Conservation (phyloP, 1,140 invertebrate species). For the Leptoteleia sp. region DNA sequence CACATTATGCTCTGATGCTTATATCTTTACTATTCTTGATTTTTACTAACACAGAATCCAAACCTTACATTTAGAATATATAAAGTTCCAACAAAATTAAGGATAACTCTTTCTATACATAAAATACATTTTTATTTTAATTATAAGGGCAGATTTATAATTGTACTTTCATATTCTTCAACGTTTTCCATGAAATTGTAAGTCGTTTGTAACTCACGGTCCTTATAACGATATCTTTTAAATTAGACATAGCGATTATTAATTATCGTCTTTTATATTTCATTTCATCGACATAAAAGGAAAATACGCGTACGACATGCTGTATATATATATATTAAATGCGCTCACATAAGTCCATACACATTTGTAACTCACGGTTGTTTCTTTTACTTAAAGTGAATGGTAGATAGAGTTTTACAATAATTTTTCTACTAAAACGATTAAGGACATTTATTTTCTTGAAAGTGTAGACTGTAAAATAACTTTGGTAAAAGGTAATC, state of each 20-base stretch:
- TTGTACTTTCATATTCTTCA: no score
- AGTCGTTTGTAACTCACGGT: constrained; percentile 24
- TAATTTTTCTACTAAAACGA: constrained; percentile 72
- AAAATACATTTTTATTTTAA: no score
- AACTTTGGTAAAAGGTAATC: constrained; percentile 66
- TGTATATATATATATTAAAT: constrained; percentile 44
- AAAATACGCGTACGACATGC: constrained; percentile 35
- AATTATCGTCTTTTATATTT: constrained; percentile 28
- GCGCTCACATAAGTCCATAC: constrained; percentile 13
- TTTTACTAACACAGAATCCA: no score
- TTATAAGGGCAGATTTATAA: no score
- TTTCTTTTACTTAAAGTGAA: constrained; percentile 57
- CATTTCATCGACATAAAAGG: constrained; percentile 30
- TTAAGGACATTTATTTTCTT: constrained; percentile 76
- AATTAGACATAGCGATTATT: constrained; percentile 28
- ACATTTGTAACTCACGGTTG: constrained; percentile 56
- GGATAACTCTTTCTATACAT: no score
- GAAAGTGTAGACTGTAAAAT: constrained; percentile 56
- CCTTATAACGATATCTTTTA: constrained; percentile 13
- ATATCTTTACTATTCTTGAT: no score
- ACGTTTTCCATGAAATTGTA: no score
- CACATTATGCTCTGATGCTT: no score
- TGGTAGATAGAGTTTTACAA: constrained; percentile 62
- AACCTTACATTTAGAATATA: no score
- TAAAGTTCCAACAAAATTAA: no score